phyloP scores from a whole-genome alignment of 2,113 vertebrate species.

The Micromys minutus region DNA sequence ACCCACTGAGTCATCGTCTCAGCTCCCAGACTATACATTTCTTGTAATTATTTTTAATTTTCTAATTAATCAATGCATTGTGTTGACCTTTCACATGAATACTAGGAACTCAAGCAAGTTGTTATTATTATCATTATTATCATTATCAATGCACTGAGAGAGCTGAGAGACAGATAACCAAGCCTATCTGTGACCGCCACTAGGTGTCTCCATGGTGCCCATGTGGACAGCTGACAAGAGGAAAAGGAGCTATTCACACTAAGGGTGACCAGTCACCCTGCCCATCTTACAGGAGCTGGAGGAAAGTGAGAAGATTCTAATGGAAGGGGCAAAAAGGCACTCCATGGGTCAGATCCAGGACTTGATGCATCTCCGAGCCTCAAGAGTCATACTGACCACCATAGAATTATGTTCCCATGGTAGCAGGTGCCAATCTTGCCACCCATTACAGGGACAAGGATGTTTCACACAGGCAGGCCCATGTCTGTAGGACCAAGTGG shows the following conservation, averaged over 20 bases:
- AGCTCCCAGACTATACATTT: not conserved
- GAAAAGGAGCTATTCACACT: no score
- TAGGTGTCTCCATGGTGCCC: not conserved
- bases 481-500: not conserved
- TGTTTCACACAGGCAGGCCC: not conserved
- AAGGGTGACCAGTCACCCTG: not conserved
- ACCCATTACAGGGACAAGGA: not conserved
- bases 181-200: not conserved
- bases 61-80: not conserved
- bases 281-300: not conserved
- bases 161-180: not conserved
- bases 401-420: not conserved
- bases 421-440: not conserved
- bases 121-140: not conserved
- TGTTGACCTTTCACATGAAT: not conserved
- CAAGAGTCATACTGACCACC: not conserved
- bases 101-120: not conserved
- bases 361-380: not conserved
- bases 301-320: not conserved
- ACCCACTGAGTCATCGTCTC: not conserved
- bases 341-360: not conserved
- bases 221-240: not conserved
- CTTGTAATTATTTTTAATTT: not conserved
- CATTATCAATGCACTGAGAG: not conserved
- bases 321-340: not conserved